phyloP scores from a whole-genome alignment of 2,113 vertebrate species.

The Boulengeromyrus knoepffleri region DNA sequence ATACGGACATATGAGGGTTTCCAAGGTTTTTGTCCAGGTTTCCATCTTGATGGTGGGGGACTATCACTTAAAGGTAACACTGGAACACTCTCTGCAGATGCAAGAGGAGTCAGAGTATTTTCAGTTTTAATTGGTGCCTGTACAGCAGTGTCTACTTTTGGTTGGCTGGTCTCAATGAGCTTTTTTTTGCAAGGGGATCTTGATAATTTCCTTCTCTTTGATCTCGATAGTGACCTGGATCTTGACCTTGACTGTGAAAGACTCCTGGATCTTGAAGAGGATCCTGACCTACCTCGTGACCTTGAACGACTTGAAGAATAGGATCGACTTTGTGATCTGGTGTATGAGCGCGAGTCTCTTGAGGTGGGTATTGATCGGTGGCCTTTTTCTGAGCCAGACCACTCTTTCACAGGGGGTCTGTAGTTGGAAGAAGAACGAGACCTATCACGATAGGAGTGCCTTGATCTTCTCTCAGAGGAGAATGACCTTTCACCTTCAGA shows the following conservation, averaged over 20 bases:
- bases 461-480: constrained; percentile 60
- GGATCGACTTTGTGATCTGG: constrained; percentile 35
- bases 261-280: constrained; percentile 55
- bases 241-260: constrained; percentile 60
- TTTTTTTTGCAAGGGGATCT: constrained; percentile 60
- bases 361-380: constrained; percentile 57
- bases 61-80: constrained; percentile 91
- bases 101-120: constrained; percentile 47
- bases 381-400: constrained; percentile 69
- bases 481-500: constrained; percentile 61
- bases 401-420: constrained; percentile 57
- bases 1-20: constrained; percentile 89
- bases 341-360: constrained; percentile 65
- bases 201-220: constrained; percentile 49
- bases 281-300: constrained; percentile 54
- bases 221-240: constrained; percentile 46
- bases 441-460: constrained; percentile 48
- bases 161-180: constrained; percentile 51
- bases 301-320: constrained; percentile 33
- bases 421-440: constrained; percentile 64
- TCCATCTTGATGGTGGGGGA: constrained; percentile 95
- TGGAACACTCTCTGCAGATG: constrained; percentile 64
- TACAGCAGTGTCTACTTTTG: constrained; percentile 55
- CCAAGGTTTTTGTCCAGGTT: constrained; percentile 95
- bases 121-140: constrained; percentile 55